A percentile compares a stretch with the other conserved stretches of the same genome.
Conservation (phyloP, 1,140 invertebrate species). For the Tyrophagus putrescentiae region DNA sequence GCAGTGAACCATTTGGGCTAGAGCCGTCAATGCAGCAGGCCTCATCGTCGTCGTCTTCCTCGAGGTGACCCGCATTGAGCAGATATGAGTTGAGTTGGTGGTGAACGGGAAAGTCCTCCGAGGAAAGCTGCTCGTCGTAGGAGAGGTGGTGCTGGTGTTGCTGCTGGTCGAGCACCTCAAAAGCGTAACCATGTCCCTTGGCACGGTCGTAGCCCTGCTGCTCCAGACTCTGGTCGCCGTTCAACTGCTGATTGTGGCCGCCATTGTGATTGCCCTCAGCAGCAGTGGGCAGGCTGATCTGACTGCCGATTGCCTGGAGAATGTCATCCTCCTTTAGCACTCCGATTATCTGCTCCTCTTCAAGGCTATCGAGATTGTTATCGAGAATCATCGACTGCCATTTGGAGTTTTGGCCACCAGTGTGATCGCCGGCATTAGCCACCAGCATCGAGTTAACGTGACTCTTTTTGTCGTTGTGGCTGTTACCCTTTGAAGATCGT, state of each 20-base stretch:
- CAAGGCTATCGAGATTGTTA: constrained; percentile 19
- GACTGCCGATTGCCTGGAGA: constrained; percentile 24
- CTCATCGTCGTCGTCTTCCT: constrained; percentile 7
- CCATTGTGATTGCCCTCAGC: too few species aligned
- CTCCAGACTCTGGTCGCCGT: background rate
- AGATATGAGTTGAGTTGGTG: constrained; percentile 9
- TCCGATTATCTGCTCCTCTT: constrained; percentile 24
- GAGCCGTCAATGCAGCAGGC: constrained; percentile 2
- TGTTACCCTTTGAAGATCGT: background rate
- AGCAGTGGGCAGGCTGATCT: constrained; percentile 7
- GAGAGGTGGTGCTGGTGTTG: background rate
- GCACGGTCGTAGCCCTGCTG: background rate
- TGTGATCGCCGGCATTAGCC: background rate
- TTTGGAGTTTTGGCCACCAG: constrained; percentile 14
- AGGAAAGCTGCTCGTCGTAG: constrained; percentile 12
- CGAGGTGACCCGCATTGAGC: background rate
- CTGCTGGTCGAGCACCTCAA: background rate
- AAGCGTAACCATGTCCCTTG: constrained; percentile 3
- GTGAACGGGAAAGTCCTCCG: constrained; percentile 21
- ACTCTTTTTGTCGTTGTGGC: background rate
- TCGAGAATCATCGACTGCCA: constrained; percentile 22
- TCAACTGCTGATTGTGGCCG: background rate
- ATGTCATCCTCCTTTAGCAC: constrained; percentile 24
- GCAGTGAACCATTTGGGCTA: constrained; percentile 22
- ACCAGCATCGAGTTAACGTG: background rate